These are phyloP conservation scores for Apocheima hispidaria DNA, from an alignment of 2,888 invertebrate genomes.

Conservation along the genomic window DNA sequence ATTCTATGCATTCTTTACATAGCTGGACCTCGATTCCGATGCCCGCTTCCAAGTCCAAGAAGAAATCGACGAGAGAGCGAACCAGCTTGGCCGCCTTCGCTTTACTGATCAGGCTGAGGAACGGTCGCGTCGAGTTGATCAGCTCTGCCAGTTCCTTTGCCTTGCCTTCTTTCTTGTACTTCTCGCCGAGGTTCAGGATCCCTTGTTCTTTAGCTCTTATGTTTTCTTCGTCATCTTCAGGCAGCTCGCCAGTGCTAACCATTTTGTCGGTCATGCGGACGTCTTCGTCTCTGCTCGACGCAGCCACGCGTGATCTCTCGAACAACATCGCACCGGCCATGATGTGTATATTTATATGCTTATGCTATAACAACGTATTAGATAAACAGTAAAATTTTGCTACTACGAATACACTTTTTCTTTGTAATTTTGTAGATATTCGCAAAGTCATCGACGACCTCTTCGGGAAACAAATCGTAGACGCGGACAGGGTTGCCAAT, in stretches of 20 bases:
- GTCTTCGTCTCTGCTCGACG: constrained; percentile 91
- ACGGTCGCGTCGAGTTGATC: constrained; percentile 98
- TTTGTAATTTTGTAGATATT: constrained; percentile 84
- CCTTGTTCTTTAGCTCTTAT: constrained; percentile 97
- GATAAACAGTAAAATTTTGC: constrained; percentile 74
- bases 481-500: constrained; percentile 76
- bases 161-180: constrained; percentile 97
- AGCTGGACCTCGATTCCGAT: constrained; percentile 97
- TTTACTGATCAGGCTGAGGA: constrained; percentile 97
- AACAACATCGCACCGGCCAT: constrained; percentile 97
- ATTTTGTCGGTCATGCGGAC: constrained; percentile 91
- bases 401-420: constrained; percentile 77
- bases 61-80: constrained; percentile 98
- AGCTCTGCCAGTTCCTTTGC: constrained; percentile 96
- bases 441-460: constrained; percentile 86
- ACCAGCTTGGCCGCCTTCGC: constrained; percentile 99
- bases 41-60: constrained; percentile 98
- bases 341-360: constrained; percentile 83
- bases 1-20: constrained; percentile 99
- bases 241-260: constrained; percentile 91
- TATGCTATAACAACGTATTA: constrained; percentile 74
- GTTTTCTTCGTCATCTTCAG: constrained; percentile 95
- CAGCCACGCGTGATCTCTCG: constrained; percentile 92
- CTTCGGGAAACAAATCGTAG: constrained; percentile 83
- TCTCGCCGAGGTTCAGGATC: constrained; percentile 96